Evolutionary conservation across 2,113 vertebrate species (phyloP), one percentile per base, ranked within the genome.

Genomic region (Tychaedon coryphoeus): DNA sequence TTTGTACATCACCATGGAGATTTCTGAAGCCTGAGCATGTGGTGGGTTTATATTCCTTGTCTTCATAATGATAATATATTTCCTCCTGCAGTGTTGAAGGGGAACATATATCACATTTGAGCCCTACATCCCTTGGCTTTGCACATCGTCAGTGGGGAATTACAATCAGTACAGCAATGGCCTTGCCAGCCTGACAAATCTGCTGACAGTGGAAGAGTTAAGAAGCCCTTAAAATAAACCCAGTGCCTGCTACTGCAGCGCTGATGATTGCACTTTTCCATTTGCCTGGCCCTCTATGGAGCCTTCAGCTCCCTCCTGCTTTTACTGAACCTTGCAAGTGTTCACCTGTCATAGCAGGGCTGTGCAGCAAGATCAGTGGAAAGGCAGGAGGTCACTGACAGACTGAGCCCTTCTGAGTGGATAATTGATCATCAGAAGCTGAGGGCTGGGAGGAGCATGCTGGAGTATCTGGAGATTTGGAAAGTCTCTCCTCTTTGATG

Each of bases 191-290:
- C 50, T 85, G 88, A 75, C 85, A 85, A 88, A 79, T 88, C 42
- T 94, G 88, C 81, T 95, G 93, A 92, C 85, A 88, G 5, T 24
- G 66, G 67, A 78, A 85, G 84, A 85, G 40, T 72, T 82, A 29
- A 87, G 80, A 91, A 93, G 48, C 31, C 84, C 80, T 92, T 94
- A 89, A 92, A 94, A 87, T 90, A 93, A 92, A 87, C 69, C 34
- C 72, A 61, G 42, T 66, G 72, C 48, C 18, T 85, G 53, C 53
- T 40, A 29, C 79, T 77, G 60, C 80, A 81, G 34, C 0, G 1
- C 65, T 94, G 77, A 67, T 87, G 84, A 71, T 43, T 85, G 85
- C 58, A 57, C 10, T 91, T 91, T 85, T 75, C 40, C 48, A 57
- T 94, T 91, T 93, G 54, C 76, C 23, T 88, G 67, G 25, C 47